Evolutionary conservation across 2,113 vertebrate genomes (phyloP).

Genomic region (Lates calcarifer): DNA sequence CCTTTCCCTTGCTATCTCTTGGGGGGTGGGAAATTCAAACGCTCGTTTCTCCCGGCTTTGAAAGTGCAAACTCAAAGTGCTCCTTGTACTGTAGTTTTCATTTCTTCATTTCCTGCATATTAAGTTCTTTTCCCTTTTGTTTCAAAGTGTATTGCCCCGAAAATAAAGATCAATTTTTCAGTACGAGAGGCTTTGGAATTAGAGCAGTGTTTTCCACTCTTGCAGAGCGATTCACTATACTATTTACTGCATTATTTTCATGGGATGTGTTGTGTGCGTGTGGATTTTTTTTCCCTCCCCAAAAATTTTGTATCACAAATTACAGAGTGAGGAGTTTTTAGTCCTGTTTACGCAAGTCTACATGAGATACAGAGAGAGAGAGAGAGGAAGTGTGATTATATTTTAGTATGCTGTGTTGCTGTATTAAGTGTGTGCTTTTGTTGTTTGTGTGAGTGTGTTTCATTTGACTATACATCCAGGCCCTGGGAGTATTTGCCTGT

Average conservation of each 20-base stretch:
- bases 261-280: constrained; percentile 42
- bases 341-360: constrained; percentile 56
- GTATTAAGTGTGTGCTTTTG: constrained; percentile 52
- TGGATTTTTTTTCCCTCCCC: constrained; percentile 1
- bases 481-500: constrained; percentile 81
- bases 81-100: constrained; percentile 81
- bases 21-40: constrained; percentile 82
- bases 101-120: constrained; percentile 85
- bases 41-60: constrained; percentile 81
- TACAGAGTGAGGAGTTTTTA: constrained; percentile 58
- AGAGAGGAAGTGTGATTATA: constrained; percentile 46
- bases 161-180: constrained; percentile 84
- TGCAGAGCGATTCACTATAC: constrained; percentile 70
- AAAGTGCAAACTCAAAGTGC: constrained; percentile 84
- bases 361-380: constrained; percentile 31
- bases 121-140: constrained; percentile 82
- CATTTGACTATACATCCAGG: constrained; percentile 77
- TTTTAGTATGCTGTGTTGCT: constrained; percentile 50
- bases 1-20: constrained; percentile 81
- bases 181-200: constrained; percentile 77
- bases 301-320: constrained; percentile 68
- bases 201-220: constrained; percentile 75
- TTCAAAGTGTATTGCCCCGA: constrained; percentile 80
- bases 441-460: constrained; percentile 66
- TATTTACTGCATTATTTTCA: constrained; percentile 72